These are phyloP conservation scores for Ganaspis brasiliensis DNA, from an alignment of 2,888 invertebrate genomes.

Conservation along the genomic window DNA sequence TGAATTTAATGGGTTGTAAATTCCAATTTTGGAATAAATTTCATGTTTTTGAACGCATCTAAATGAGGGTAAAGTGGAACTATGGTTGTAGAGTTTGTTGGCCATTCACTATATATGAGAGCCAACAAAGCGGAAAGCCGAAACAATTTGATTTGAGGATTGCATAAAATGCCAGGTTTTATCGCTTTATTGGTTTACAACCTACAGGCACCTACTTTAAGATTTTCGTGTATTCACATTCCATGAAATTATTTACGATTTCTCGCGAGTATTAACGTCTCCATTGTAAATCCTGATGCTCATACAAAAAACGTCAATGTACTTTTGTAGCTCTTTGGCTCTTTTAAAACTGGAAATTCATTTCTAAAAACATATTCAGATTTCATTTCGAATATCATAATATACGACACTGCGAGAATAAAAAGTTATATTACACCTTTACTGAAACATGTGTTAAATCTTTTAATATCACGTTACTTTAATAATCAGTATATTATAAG, in stretches of 20 bases:
- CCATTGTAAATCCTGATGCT: slow-evolving; percentile 25
- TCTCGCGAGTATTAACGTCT: slow-evolving; percentile 5
- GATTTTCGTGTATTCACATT: slow-evolving; percentile 32
- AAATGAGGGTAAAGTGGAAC: slow-evolving; percentile 29
- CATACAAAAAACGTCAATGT: background rate
- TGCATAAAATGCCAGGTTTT: slow-evolving; percentile 59
- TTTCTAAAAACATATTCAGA: background rate
- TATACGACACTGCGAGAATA: too few relatives aligned
- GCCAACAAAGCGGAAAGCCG: slow-evolving; percentile 38
- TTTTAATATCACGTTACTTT: too few relatives aligned
- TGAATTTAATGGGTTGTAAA: slow-evolving; percentile 5
- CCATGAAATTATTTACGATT: slow-evolving; percentile 41
- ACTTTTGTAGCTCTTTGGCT: background rate
- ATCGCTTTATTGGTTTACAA: slow-evolving; percentile 63
- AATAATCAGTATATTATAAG: too few relatives aligned
- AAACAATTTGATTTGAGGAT: slow-evolving; percentile 38
- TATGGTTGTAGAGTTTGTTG: slow-evolving; percentile 29
- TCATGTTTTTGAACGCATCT: slow-evolving; percentile 10
- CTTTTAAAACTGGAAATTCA: too few relatives aligned
- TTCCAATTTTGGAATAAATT: background rate
- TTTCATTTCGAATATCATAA: too few relatives aligned
- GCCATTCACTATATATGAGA: slow-evolving; percentile 1
- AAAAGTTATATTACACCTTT: too few relatives aligned
- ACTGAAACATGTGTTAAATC: too few relatives aligned
- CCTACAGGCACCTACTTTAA: slow-evolving; percentile 42